phyloP scores from a whole-genome alignment of 2,797 vertebrate species.

The Scyliorhinus canicula region DNA sequence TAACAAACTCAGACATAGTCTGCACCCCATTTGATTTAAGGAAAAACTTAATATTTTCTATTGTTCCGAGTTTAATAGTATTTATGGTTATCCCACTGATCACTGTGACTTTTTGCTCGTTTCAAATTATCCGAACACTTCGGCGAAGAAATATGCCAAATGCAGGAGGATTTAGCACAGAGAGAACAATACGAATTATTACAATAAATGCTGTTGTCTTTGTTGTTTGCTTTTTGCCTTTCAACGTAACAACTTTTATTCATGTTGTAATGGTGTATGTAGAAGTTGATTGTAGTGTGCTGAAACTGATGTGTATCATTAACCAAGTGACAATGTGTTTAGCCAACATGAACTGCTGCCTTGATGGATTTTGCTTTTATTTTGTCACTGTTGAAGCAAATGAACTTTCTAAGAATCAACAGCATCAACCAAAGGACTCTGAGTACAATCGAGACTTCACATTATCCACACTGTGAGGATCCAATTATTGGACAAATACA shows the following conservation, averaged over 20 bases:
- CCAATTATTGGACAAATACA: neutral
- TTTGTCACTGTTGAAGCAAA: neutral
- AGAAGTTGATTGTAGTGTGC: neutral
- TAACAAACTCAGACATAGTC: neutral
- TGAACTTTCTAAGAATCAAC: neutral
- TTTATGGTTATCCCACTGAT: conserved; percentile 47
- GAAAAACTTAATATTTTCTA: neutral
- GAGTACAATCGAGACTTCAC: neutral
- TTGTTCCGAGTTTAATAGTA: neutral
- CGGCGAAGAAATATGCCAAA: neutral
- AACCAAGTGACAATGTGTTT: neutral
- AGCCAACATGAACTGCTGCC: conserved; percentile 3
- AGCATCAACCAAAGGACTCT: neutral
- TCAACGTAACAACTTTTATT: neutral
- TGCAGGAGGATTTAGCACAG: neutral
- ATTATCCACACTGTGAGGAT: neutral
- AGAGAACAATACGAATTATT: neutral
- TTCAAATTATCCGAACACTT: conserved; percentile 45
- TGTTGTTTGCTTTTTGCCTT: neutral
- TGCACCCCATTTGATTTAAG: accelerated
- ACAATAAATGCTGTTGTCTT: neutral
- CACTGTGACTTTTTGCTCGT: conserved; percentile 54
- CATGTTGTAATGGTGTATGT: no score
- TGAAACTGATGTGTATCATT: neutral
- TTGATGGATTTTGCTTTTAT: conserved; percentile 1